phyloP scores from a whole-genome alignment of 1,140 invertebrate species.

The Drosophila pallidifrons region DNA sequence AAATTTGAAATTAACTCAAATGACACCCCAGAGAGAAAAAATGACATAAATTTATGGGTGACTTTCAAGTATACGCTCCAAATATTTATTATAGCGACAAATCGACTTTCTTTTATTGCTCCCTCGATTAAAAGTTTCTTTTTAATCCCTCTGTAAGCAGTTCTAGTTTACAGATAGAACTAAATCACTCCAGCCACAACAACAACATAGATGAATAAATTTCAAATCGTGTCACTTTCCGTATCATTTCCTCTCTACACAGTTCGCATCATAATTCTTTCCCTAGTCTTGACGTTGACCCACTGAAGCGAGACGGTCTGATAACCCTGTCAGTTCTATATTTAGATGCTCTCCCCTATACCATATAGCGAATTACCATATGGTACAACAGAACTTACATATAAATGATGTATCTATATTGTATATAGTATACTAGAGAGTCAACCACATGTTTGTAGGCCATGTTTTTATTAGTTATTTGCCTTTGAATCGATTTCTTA shows the following conservation, averaged over 20 bases:
- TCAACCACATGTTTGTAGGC: conserved; percentile 74
- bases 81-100: conserved; percentile 4
- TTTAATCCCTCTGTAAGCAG: conserved; percentile 7
- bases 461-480: conserved; percentile 18
- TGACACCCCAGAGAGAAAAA: background rate
- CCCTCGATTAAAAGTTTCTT: background rate
- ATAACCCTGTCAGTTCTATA: conserved; percentile 77
- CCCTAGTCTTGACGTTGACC: conserved; percentile 65
- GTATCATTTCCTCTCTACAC: conserved; percentile 32
- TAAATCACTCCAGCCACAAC: conserved; percentile 21
- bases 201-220: conserved; percentile 14
- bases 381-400: conserved; percentile 12
- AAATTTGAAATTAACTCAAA: background rate
- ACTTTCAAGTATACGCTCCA: background rate
- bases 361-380: conserved; percentile 62
- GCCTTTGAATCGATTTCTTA: conserved; percentile 7
- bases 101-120: background rate
- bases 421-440: conserved; percentile 23
- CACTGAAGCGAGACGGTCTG: conserved; percentile 75
- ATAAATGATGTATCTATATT: background rate
- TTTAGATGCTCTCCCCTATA: conserved; percentile 51
- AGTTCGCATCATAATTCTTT: conserved; percentile 54
- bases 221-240: conserved; percentile 42
- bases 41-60: background rate
- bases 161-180: conserved; percentile 16